Conservation (phyloP, 2,113 vertebrate species). For the Edolisoma coerulescens region DNA sequence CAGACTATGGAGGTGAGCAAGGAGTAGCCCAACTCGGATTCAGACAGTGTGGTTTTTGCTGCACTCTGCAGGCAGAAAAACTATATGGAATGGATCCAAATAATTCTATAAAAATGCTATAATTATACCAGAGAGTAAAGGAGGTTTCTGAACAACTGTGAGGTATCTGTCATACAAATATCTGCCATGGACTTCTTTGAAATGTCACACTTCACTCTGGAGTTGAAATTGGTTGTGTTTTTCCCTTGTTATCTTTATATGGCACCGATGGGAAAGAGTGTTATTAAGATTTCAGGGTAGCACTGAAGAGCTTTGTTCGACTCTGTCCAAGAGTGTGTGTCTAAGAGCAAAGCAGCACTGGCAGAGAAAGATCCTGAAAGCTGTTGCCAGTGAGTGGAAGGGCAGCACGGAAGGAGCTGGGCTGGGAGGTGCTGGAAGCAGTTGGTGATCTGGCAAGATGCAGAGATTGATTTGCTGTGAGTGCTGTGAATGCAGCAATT, state of each 20-base stretch:
- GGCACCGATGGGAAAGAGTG: neutral
- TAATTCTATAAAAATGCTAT: neutral
- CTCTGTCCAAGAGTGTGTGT: neutral
- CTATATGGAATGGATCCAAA: neutral
- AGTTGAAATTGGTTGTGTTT: neutral
- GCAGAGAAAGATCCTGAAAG: neutral
- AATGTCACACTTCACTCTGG: neutral
- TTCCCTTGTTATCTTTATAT: neutral
- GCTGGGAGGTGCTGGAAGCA: neutral
- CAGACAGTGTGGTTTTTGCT: constrained; percentile 19
- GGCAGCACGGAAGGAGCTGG: neutral
- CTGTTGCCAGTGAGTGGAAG: neutral
- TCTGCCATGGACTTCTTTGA: neutral
- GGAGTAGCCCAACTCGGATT: neutral
- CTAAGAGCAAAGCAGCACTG: neutral
- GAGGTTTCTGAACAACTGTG: neutral
- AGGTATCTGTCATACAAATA: neutral
- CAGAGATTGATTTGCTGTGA: constrained; percentile 17
- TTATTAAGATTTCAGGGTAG: neutral
- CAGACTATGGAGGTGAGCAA: neutral
- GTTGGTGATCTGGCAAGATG: neutral
- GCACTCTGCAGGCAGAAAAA: constrained; percentile 39
- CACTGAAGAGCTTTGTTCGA: neutral
- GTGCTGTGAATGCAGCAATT: neutral
- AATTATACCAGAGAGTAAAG: neutral